A percentile compares a stretch with the other conserved stretches of the same genome.
Conservation (phyloP, 1,140 invertebrate species). For the Panagrolaimus sp. region DNA sequence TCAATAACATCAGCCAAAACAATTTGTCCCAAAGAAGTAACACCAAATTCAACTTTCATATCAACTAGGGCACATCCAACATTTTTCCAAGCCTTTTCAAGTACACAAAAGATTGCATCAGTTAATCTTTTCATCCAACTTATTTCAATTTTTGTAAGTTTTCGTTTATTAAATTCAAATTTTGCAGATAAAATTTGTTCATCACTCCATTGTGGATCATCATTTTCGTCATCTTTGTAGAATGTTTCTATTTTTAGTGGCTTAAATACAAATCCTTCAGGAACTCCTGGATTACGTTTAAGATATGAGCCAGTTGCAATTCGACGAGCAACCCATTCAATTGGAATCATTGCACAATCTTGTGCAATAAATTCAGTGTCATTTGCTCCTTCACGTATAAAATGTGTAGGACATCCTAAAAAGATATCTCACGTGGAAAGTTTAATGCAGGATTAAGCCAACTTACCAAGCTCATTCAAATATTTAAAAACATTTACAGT, state of each 20-base stretch:
- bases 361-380: conserved; percentile 76
- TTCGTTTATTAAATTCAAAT: conserved; percentile 71
- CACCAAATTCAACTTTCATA: conserved; percentile 97
- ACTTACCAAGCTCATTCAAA: conserved; percentile 68
- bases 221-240: conserved; percentile 91
- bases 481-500: conserved; percentile 83
- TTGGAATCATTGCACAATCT: conserved; percentile 91
- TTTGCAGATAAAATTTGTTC: conserved; percentile 80
- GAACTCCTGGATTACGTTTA: conserved; percentile 78
- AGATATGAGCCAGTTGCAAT: conserved; percentile 90
- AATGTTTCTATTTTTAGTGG: conserved; percentile 85
- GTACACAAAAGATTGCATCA: conserved; percentile 80
- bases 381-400: conserved; percentile 61
- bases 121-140: conserved; percentile 79
- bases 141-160: conserved; percentile 55
- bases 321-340: conserved; percentile 91
- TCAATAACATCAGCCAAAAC: conserved; percentile 91
- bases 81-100: conserved; percentile 80
- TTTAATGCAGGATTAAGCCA: conserved; percentile 10
- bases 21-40: conserved; percentile 72
- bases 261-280: conserved; percentile 81
- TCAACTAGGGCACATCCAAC: conserved; percentile 86
- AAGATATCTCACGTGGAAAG: conserved; percentile 2
- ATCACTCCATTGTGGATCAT: conserved; percentile 93
- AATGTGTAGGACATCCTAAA: conserved; percentile 80